Percentiles rank a stretch among this genome's conserved stretches.
These are phyloP conservation scores for Apogon talboti DNA, from an alignment of 2,797 vertebrate species.

Conservation along the genomic window DNA sequence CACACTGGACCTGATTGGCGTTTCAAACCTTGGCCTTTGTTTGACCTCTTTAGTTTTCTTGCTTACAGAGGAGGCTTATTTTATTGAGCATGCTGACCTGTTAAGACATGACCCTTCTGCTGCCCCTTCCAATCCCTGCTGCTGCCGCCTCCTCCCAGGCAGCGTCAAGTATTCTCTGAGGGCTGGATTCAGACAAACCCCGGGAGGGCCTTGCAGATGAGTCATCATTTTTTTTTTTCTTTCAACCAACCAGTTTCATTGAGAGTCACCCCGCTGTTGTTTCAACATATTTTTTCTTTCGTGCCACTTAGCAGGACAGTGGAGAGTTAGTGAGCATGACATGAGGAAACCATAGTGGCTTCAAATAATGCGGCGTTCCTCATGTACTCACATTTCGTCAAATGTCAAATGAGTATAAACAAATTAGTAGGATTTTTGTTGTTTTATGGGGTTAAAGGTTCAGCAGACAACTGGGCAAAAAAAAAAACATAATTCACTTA, in stretches of 20 bases:
- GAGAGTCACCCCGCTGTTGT: slow-evolving; percentile 52
- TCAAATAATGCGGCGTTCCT: slow-evolving; percentile 26
- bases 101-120: slow-evolving; percentile 71
- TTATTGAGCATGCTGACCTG: slow-evolving; percentile 70
- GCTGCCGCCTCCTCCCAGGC: slow-evolving; percentile 50
- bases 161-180: slow-evolving; percentile 57
- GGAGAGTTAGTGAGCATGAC: slow-evolving; percentile 43
- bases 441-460: not conserved
- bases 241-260: slow-evolving; percentile 63
- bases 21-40: slow-evolving; percentile 50
- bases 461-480: no score
- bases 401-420: slow-evolving; percentile 45
- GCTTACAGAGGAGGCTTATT: slow-evolving; percentile 60
- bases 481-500: no score
- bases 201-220: slow-evolving; percentile 69
- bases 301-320: slow-evolving; percentile 18
- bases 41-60: slow-evolving; percentile 64
- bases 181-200: slow-evolving; percentile 63
- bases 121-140: slow-evolving; percentile 52
- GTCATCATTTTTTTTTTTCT: slow-evolving; percentile 59
- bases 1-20: slow-evolving; percentile 32
- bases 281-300: slow-evolving; percentile 6
- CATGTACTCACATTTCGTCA: slow-evolving; percentile 22
- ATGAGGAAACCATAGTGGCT: slow-evolving; percentile 35
- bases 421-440: slow-evolving; percentile 15